These are phyloP conservation scores for Parazoanthus darwini DNA, from an alignment of 92 coral and sea anemone genomes.

Conservation along the genomic window DNA sequence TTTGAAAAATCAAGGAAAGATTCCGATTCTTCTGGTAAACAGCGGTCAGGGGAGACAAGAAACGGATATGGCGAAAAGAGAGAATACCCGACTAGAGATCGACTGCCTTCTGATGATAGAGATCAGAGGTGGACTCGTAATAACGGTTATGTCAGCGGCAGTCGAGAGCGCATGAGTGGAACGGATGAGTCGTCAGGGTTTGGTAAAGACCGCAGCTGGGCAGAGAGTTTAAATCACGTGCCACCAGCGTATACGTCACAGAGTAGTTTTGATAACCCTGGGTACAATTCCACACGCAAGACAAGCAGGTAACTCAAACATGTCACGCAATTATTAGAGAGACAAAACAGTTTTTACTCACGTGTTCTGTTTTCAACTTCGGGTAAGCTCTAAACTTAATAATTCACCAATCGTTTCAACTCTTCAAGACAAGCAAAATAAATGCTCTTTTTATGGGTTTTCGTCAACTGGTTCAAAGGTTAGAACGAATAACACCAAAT, in stretches of 20 bases:
- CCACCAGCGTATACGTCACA: slow-evolving; percentile 86
- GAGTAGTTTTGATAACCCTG: slow-evolving; percentile 53
- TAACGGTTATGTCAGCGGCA: slow-evolving; percentile 62
- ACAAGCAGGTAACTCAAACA: slow-evolving; percentile 18
- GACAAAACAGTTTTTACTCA: neutral
- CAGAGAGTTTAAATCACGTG: slow-evolving; percentile 60
- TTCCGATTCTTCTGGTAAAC: neutral
- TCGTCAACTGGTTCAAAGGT: too few species aligned
- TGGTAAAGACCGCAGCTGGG: slow-evolving; percentile 71
- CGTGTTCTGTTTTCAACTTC: neutral
- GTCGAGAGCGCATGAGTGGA: slow-evolving; percentile 42
- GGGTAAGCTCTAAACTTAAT: too few species aligned
- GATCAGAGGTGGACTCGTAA: slow-evolving; percentile 20
- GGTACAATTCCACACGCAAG: slow-evolving; percentile 6
- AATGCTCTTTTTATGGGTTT: too few species aligned
- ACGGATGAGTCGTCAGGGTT: slow-evolving; percentile 39
- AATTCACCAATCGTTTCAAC: too few species aligned
- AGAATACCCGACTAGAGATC: neutral
- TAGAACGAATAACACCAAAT: too few species aligned
- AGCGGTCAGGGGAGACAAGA: slow-evolving; percentile 13
- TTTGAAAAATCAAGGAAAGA: neutral
- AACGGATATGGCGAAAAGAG: neutral
- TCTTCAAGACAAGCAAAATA: too few species aligned
- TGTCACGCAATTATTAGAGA: too few species aligned
- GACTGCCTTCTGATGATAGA: neutral